phyloP scores from a whole-genome alignment of 2,888 invertebrate species.

The Rhingia rostrata region DNA sequence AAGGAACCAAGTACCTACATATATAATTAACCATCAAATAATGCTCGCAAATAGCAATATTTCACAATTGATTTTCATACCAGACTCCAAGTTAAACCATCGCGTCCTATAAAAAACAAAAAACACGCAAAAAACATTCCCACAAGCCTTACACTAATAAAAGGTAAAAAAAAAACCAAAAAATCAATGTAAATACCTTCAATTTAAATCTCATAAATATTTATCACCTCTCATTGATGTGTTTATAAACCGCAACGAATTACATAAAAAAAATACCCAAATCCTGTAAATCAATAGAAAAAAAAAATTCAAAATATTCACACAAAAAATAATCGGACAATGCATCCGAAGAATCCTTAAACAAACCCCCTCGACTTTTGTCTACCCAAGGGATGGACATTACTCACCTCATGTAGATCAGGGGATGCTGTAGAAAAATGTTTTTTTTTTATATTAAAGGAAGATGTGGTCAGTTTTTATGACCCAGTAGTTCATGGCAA shows the following conservation, averaged over 20 bases:
- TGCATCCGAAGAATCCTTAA: slow-evolving; percentile 12
- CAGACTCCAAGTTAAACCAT: too few relatives aligned
- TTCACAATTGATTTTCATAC: too few relatives aligned
- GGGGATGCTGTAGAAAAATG: slow-evolving; percentile 5
- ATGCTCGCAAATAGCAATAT: too few relatives aligned
- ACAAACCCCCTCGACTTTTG: slow-evolving; percentile 27
- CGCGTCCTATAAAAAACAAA: not conserved
- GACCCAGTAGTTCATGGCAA: slow-evolving; percentile 23
- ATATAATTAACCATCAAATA: too few relatives aligned
- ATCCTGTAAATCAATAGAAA: slow-evolving; percentile 43
- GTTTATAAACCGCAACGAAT: slow-evolving; percentile 30
- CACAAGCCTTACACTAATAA: not conserved
- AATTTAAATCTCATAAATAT: slow-evolving; percentile 54
- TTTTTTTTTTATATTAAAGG: slow-evolving; percentile 12
- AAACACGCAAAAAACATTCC: not conserved
- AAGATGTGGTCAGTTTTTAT: slow-evolving; percentile 24
- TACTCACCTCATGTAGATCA: not conserved
- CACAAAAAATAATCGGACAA: slow-evolving; percentile 10
- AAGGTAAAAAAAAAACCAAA: not conserved
- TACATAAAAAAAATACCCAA: slow-evolving; percentile 1
- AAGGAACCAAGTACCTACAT: too few relatives aligned
- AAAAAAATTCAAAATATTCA: slow-evolving; percentile 33
- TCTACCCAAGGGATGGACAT: slow-evolving; percentile 18
- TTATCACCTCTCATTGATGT: slow-evolving; percentile 7
- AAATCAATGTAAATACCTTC: slow-evolving; percentile 19